These are phyloP conservation scores for Montipora cactus DNA, from an alignment of 64 coral and sea anemone species.

Conservation along the genomic window DNA sequence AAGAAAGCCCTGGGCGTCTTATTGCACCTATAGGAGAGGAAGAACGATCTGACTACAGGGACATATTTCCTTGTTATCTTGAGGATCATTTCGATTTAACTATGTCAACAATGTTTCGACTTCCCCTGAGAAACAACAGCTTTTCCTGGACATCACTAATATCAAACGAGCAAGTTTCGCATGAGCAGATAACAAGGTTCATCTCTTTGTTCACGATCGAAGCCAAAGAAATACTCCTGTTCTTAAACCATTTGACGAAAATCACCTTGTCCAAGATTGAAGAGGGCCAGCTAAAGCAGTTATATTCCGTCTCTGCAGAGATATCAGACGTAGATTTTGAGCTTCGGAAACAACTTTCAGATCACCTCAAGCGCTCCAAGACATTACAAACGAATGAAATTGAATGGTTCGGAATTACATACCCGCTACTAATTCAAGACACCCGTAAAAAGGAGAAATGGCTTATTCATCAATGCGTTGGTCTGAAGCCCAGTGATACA, in stretches of 20 bases:
- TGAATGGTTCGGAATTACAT: constrained; percentile 60
- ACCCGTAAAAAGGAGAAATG: constrained; percentile 52
- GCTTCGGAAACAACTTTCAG: constrained; percentile 39
- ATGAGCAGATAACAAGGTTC: not conserved
- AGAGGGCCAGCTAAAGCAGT: constrained; percentile 39
- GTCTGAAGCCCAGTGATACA: not conserved
- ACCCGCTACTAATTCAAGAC: constrained; percentile 71
- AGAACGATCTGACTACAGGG: constrained; percentile 7
- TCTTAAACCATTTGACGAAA: constrained; percentile 80
- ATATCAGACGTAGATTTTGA: constrained; percentile 58
- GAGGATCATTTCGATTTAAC: constrained; percentile 48
- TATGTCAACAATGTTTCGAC: constrained; percentile 81
- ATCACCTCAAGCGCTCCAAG: constrained; percentile 65
- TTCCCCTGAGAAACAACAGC: constrained; percentile 65
- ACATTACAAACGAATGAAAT: constrained; percentile 53
- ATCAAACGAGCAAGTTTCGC: constrained; percentile 6
- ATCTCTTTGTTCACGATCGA: constrained; percentile 20
- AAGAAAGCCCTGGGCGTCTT: not conserved
- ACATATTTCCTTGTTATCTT: constrained; percentile 54
- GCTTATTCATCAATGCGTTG: constrained; percentile 82
- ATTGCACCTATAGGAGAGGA: not conserved
- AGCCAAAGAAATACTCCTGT: constrained; percentile 72
- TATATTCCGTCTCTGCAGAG: constrained; percentile 58
- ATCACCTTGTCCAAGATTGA: constrained; percentile 61
- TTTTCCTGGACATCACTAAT: not conserved